phyloP scores from a whole-genome alignment of 2,888 invertebrate species.

The Lasioglossum zephyrum region DNA sequence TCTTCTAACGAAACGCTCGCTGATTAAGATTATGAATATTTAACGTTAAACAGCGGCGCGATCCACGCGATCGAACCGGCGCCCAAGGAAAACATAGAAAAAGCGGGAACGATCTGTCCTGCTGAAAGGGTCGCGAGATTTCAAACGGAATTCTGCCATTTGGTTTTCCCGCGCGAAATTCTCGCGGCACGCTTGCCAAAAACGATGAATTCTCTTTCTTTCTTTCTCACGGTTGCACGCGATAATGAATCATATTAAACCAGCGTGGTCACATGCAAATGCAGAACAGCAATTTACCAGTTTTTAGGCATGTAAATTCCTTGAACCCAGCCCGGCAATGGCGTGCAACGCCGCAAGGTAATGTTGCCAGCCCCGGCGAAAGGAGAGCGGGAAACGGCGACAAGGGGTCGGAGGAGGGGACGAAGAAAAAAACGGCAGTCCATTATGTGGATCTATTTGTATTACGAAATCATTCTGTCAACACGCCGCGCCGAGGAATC shows the following conservation, averaged over 20 bases:
- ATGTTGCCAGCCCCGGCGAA: constrained; percentile 31
- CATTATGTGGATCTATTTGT: constrained; percentile 71
- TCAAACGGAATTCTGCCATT: neutral
- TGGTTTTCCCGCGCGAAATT: neutral
- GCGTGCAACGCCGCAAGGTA: constrained; percentile 63
- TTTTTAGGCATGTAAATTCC: constrained; percentile 64
- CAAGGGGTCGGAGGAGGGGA: neutral
- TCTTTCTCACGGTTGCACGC: neutral
- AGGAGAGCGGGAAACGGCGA: constrained; percentile 22
- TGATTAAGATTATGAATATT: constrained; percentile 43
- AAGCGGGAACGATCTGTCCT: neutral
- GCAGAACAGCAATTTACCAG: constrained; percentile 54
- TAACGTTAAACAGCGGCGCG: constrained; percentile 8
- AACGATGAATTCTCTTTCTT: constrained; percentile 6
- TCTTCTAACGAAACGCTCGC: neutral
- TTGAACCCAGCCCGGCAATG: constrained; percentile 58
- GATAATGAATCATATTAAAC: constrained; percentile 44
- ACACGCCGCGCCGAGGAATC: constrained; percentile 64
- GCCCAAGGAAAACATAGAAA: neutral
- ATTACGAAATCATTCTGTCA: constrained; percentile 73
- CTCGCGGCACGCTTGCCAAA: neutral
- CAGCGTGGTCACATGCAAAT: constrained; percentile 38
- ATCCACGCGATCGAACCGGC: constrained; percentile 14
- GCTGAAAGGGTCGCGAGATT: neutral
- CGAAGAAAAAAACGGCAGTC: constrained; percentile 50